These are phyloP conservation scores for Pantherophis guttatus DNA, from an alignment of 2,113 vertebrate genomes.

Conservation along the genomic window DNA sequence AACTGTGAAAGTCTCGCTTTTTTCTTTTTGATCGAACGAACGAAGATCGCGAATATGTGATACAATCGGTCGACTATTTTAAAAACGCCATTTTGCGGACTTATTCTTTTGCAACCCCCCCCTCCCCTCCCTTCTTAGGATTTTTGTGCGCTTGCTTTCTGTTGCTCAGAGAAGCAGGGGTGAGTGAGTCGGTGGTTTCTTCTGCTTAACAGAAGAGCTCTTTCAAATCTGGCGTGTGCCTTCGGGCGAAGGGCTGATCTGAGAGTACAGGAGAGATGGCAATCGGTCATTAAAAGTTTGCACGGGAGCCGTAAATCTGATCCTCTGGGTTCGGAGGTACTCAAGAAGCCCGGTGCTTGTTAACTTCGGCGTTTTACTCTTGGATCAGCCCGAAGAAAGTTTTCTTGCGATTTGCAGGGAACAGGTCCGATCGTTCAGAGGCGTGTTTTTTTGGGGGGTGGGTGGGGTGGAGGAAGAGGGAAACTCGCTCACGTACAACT, in stretches of 20 bases:
- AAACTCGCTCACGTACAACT: not conserved
- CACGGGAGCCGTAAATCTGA: not conserved
- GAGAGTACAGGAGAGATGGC: too few species aligned
- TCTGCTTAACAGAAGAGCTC: too few species aligned
- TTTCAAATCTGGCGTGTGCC: not conserved
- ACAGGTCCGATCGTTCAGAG: too few species aligned
- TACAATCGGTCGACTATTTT: not conserved
- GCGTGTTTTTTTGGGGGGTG: not conserved
- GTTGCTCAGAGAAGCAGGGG: conserved; percentile 9
- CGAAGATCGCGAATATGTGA: not conserved
- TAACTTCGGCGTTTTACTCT: not conserved
- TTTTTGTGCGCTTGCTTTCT: not conserved
- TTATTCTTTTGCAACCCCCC: not conserved
- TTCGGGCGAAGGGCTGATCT: not conserved
- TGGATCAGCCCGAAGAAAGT: not conserved
- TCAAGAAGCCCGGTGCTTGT: not conserved
- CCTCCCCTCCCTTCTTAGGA: not conserved
- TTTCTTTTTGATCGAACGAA: not conserved
- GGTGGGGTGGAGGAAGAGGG: too few species aligned
- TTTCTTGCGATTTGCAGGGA: not conserved
- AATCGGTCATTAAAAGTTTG: not conserved
- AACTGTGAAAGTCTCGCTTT: not conserved
- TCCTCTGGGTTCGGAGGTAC: not conserved
- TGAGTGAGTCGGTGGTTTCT: conserved; percentile 26
- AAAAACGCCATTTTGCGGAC: conserved; percentile 37